Conservation (phyloP, 2,888 invertebrate genomes). For the Apodemia mormo region DNA sequence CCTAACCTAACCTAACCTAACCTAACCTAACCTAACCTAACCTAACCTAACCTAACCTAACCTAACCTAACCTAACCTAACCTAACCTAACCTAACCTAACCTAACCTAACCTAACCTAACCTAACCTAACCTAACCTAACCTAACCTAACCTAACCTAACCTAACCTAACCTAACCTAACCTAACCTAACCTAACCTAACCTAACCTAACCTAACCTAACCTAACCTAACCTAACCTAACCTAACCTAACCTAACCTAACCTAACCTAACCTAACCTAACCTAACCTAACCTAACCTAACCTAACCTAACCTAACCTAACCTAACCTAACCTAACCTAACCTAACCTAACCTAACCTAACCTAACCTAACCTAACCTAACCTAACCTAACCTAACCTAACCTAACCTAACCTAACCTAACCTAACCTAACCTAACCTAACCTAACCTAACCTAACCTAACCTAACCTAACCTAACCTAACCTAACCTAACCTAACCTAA, state of each 20-base stretch:
- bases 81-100: slow-evolving; percentile 30
- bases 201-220: slow-evolving; percentile 29
- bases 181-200: slow-evolving; percentile 29
- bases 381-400: slow-evolving; percentile 33
- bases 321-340: slow-evolving; percentile 32
- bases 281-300: slow-evolving; percentile 32
- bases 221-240: slow-evolving; percentile 30
- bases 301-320: slow-evolving; percentile 31
- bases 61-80: slow-evolving; percentile 36
- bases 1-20: slow-evolving; percentile 34
- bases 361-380: slow-evolving; percentile 33
- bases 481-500: slow-evolving; percentile 33
- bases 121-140: slow-evolving; percentile 27
- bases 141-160: slow-evolving; percentile 27
- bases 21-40: slow-evolving; percentile 35
- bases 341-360: slow-evolving; percentile 34
- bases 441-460: slow-evolving; percentile 32
- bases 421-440: slow-evolving; percentile 32
- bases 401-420: slow-evolving; percentile 32
- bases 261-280: slow-evolving; percentile 30
- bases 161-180: slow-evolving; percentile 29
- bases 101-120: slow-evolving; percentile 27
- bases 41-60: slow-evolving; percentile 36
- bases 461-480: slow-evolving; percentile 28
- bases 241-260: slow-evolving; percentile 27